Percentiles rank a stretch among this genome's conserved stretches.
Evolutionary conservation across 2,888 invertebrate genomes (phyloP).

Genomic region (Stomorhina lunata): DNA sequence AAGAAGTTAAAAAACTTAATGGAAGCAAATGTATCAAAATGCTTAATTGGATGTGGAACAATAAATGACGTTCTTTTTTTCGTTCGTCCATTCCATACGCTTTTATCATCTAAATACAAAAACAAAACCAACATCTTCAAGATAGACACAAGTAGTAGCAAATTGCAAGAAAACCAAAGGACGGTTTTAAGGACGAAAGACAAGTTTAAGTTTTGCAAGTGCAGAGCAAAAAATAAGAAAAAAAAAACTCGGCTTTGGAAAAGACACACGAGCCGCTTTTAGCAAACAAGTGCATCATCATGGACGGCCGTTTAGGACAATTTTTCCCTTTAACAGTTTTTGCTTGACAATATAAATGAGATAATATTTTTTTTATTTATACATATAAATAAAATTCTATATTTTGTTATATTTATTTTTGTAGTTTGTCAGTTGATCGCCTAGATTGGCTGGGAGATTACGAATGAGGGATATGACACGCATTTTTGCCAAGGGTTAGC

Average conservation of each 20-base stretch:
- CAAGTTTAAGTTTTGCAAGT: conserved; percentile 40
- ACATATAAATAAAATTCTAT: conserved; percentile 40
- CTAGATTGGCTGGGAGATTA: conserved; percentile 42
- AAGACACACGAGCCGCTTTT: conserved; percentile 60
- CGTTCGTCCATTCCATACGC: no score
- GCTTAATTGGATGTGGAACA: conserved; percentile 79
- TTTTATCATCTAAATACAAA: conserved; percentile 61
- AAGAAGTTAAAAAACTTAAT: conserved; percentile 71
- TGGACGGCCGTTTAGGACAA: conserved; percentile 20
- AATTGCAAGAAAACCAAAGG: conserved; percentile 35
- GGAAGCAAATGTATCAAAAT: conserved; percentile 79
- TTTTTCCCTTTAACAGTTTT: background rate
- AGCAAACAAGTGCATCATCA: conserved; percentile 51
- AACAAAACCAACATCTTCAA: conserved; percentile 42
- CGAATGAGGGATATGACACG: conserved; percentile 70
- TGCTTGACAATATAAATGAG: conserved; percentile 57
- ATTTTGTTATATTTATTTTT: conserved; percentile 7
- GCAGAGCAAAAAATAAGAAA: background rate
- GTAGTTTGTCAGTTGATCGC: conserved; percentile 19
- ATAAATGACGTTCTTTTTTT: conserved; percentile 78
- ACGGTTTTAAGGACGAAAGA: conserved; percentile 57
- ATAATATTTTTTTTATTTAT: conserved; percentile 40
- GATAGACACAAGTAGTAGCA: conserved; percentile 46
- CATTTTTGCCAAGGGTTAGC: conserved; percentile 67
- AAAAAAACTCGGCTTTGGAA: background rate